These are phyloP conservation scores for Latrodectus hesperus DNA, from an alignment of 2,888 invertebrate genomes.

Conservation along the genomic window DNA sequence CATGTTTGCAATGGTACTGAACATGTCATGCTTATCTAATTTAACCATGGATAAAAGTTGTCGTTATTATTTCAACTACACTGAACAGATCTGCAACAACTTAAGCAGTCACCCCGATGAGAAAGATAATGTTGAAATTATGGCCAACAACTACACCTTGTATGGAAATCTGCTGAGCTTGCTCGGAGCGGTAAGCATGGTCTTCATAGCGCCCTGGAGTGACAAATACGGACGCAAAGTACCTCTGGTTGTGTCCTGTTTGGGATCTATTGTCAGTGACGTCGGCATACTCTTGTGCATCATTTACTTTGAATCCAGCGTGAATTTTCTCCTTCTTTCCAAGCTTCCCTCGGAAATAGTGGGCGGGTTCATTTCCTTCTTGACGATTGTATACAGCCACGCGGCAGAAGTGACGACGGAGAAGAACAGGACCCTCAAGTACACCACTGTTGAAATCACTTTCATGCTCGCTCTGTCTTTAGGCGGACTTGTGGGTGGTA, in stretches of 20 bases:
- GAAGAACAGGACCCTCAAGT: slow-evolving; percentile 37
- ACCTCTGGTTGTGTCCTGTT: slow-evolving; percentile 12
- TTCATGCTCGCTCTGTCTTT: slow-evolving; percentile 33
- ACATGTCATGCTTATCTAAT: slow-evolving; percentile 38
- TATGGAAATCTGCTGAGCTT: slow-evolving; percentile 33
- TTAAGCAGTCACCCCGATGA: slow-evolving; percentile 9
- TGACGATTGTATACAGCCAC: slow-evolving; percentile 49
- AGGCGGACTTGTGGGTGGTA: slow-evolving; percentile 33
- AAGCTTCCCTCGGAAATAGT: slow-evolving; percentile 30
- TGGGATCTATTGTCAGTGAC: slow-evolving; percentile 27
- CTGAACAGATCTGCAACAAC: slow-evolving; percentile 41
- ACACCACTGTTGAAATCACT: slow-evolving; percentile 33
- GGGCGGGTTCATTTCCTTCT: slow-evolving; percentile 57
- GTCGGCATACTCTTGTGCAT: slow-evolving; percentile 20
- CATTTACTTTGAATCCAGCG: slow-evolving; percentile 5
- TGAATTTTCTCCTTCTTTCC: slow-evolving; percentile 35
- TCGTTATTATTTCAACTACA: slow-evolving; percentile 21
- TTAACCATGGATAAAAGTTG: slow-evolving; percentile 64
- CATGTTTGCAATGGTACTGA: slow-evolving; percentile 31
- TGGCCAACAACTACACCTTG: slow-evolving; percentile 38
- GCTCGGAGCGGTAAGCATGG: slow-evolving; percentile 38
- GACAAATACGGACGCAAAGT: slow-evolving; percentile 57
- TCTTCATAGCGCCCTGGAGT: slow-evolving; percentile 62
- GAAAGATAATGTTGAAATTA: slow-evolving; percentile 33
- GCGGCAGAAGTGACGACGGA: slow-evolving; percentile 46